Conservation (phyloP, 1,140 invertebrate species). For the Sesamia nonagrioides region DNA sequence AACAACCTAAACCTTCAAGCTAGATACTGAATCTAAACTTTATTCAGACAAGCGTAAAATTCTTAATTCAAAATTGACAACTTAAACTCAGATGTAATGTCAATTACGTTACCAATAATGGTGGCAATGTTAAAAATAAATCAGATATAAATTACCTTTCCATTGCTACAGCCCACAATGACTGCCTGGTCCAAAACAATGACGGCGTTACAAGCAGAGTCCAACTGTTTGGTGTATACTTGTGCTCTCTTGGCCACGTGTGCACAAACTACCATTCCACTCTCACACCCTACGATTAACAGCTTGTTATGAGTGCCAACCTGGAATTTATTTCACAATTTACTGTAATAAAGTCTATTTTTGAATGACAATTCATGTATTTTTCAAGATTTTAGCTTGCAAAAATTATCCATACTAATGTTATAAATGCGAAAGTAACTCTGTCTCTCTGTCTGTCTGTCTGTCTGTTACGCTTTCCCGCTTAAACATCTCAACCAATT, state of each 20-base stretch:
- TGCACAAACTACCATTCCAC: conserved; percentile 88
- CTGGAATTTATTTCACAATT: conserved; percentile 75
- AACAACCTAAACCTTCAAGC: no score
- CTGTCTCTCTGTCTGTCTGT: no score
- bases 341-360: background rate
- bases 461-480: no score
- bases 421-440: no score
- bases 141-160: conserved; percentile 76
- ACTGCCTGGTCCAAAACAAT: conserved; percentile 74
- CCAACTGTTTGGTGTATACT: conserved; percentile 76
- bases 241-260: conserved; percentile 88
- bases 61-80: no score
- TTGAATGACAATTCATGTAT: conserved; percentile 51
- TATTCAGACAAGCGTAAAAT: no score
- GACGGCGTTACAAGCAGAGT: conserved; percentile 87
- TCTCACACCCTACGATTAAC: conserved; percentile 90
- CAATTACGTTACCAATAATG: no score
- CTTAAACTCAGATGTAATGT: no score
- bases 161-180: conserved; percentile 87
- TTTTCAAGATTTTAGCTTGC: background rate
- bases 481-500: no score
- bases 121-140: background rate
- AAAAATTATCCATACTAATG: no score
- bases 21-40: no score
- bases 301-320: conserved; percentile 90